These are phyloP conservation scores for Callipepla californica DNA, from an alignment of 2,113 vertebrate species.

Conservation along the genomic window DNA sequence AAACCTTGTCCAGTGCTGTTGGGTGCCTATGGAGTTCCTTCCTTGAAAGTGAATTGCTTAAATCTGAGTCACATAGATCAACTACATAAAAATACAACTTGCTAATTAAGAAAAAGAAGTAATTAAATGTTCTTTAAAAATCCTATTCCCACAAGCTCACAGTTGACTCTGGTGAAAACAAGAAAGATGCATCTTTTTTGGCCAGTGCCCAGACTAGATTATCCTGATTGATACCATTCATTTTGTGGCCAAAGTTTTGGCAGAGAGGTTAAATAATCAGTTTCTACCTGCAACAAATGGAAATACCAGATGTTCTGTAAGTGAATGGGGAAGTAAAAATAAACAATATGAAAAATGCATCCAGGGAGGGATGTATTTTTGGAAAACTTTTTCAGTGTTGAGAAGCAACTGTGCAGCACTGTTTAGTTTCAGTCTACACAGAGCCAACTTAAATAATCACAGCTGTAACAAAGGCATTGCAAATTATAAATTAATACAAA, in stretches of 20 bases:
- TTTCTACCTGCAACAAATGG: neutral
- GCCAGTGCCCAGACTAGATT: neutral
- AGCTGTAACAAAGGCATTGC: neutral
- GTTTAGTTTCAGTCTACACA: neutral
- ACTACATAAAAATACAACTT: neutral
- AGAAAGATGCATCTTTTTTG: neutral
- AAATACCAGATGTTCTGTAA: constrained; percentile 4
- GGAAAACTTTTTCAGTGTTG: neutral
- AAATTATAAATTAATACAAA: neutral
- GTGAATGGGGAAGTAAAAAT: neutral
- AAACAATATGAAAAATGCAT: neutral
- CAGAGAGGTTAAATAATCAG: neutral
- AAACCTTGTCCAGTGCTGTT: neutral
- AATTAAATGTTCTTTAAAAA: neutral
- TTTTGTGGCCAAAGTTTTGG: neutral
- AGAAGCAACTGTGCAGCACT: neutral
- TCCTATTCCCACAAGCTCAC: neutral
- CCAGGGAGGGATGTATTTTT: neutral
- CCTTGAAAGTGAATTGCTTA: neutral
- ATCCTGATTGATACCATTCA: neutral
- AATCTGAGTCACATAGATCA: neutral
- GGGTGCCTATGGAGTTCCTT: neutral
- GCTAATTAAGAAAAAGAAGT: neutral
- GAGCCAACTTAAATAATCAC: neutral
- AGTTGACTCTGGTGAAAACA: neutral